Evolutionary conservation across 2,888 invertebrate genomes (phyloP).

Genomic region (Agonum fuliginosum): DNA sequence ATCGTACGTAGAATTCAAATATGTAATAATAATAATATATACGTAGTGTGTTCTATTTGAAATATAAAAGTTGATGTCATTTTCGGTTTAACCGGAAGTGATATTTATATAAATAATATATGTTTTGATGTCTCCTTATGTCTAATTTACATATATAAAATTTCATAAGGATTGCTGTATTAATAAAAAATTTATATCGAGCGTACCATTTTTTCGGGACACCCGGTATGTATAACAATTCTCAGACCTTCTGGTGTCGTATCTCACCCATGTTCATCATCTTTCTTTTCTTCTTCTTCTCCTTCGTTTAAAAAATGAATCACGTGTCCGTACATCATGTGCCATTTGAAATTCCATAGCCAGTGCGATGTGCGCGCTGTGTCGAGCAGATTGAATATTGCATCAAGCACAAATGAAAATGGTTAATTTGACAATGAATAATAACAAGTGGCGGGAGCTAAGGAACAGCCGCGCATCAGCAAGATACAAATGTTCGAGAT

Average conservation of each 20-base stretch:
- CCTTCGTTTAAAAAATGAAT: slow-evolving; percentile 34
- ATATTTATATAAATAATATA: no score
- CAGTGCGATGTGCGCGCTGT: not conserved
- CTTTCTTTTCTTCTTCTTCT: slow-evolving; percentile 7
- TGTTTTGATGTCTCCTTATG: no score
- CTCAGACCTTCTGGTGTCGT: not conserved
- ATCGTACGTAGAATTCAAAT: no score
- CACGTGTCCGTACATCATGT: slow-evolving; percentile 30
- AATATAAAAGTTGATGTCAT: no score
- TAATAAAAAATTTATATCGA: no score
- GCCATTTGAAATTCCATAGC: slow-evolving; percentile 41
- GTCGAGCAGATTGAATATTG: slow-evolving; percentile 43
- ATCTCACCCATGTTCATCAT: not conserved
- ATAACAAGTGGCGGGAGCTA: slow-evolving; percentile 35
- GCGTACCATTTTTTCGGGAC: no score
- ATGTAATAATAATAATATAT: no score
- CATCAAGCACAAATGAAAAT: slow-evolving; percentile 54
- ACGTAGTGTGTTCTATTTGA: no score
- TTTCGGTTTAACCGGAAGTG: no score
- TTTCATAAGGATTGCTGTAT: no score
- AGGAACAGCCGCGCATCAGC: slow-evolving; percentile 20
- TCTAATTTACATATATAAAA: no score
- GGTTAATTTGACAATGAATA: slow-evolving; percentile 60
- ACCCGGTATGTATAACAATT: no score
- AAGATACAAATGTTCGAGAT: slow-evolving; percentile 25